phyloP scores from a whole-genome alignment of 1,140 invertebrate species.

The Diuraphis noxia region DNA sequence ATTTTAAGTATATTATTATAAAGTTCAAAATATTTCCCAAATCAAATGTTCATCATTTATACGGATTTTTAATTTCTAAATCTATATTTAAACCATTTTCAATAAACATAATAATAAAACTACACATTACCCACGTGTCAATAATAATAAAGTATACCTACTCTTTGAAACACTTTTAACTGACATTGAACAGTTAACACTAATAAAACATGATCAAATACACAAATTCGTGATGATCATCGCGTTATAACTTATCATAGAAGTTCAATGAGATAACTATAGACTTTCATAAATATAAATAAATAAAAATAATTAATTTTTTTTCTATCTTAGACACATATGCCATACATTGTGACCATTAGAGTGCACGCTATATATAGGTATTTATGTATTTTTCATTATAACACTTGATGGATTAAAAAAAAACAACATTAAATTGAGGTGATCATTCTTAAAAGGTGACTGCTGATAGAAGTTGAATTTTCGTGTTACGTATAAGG shows the following conservation, averaged over 20 bases:
- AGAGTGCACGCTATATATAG: not conserved
- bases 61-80: not conserved
- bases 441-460: too few relatives aligned
- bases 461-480: not conserved
- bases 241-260: not conserved
- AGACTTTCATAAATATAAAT: not conserved
- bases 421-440: not conserved
- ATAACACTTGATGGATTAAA: not conserved
- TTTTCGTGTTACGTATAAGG: too few relatives aligned
- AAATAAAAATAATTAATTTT: not conserved
- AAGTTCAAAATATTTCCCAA: not conserved
- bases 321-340: not conserved
- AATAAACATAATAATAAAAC: too few relatives aligned
- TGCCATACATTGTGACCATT: not conserved
- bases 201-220: not conserved
- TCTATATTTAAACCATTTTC: not conserved
- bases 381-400: not conserved
- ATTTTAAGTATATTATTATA: not conserved
- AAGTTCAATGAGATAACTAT: not conserved
- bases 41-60: not conserved
- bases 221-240: not conserved
- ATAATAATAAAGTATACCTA: not conserved
- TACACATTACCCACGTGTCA: not conserved
- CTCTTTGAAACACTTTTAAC: not conserved
- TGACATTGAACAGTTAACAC: not conserved